Percentiles rank a stretch among this genome's conserved stretches.
Evolutionary conservation across 2,797 vertebrate species (phyloP).

Genomic region (Glyptemys insculpta): DNA sequence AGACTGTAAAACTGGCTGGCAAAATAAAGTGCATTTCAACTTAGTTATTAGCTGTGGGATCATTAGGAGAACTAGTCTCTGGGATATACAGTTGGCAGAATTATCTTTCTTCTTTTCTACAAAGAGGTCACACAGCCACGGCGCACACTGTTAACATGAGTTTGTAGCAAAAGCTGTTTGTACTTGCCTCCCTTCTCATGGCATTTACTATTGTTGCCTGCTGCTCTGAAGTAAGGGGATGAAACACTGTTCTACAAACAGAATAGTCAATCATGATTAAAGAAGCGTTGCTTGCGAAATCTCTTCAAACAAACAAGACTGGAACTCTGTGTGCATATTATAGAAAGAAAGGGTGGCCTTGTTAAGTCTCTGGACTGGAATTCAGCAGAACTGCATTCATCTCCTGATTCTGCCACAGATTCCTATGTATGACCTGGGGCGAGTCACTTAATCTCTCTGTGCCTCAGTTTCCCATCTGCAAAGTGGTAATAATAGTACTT

Average conservation of each 20-base stretch:
- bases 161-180: neutral
- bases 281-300: neutral
- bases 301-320: neutral
- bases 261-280: neutral
- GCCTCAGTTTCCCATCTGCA: neutral
- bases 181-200: constrained; percentile 1
- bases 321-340: neutral
- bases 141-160: neutral
- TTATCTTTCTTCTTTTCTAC: neutral
- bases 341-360: neutral
- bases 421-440: neutral
- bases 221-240: constrained; percentile 31
- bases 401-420: neutral
- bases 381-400: neutral
- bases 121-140: constrained; percentile 2
- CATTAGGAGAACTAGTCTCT: neutral
- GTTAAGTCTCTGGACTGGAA: neutral
- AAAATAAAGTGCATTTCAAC: constrained; percentile 53
- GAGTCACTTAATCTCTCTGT: neutral
- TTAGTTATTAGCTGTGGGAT: constrained; percentile 12
- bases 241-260: constrained; percentile 30
- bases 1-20: constrained; percentile 52
- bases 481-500: neutral
- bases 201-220: constrained; percentile 7
- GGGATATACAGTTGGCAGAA: neutral